A percentile compares a stretch with the other conserved stretches of the same genome.
phyloP scores from a whole-genome alignment of 2,113 vertebrate species.

The Phalacrocorax brasilianus region DNA sequence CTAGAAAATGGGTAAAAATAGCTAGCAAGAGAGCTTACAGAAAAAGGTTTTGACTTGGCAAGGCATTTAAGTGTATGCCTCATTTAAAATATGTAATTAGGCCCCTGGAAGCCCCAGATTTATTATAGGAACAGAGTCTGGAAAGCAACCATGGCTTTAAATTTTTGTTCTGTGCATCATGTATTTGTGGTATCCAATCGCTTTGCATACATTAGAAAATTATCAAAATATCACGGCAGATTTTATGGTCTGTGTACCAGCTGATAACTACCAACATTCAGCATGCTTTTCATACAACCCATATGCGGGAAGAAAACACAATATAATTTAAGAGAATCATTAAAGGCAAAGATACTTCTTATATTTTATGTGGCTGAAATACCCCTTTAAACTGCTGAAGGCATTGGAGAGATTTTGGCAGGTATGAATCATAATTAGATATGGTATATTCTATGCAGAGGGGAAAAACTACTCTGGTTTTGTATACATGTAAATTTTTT shows the following conservation, averaged over 20 bases:
- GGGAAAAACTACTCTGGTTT: background rate
- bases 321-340: background rate
- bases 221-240: background rate
- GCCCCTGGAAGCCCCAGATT: constrained; percentile 6
- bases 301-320: background rate
- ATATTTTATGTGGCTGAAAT: background rate
- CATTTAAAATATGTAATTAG: constrained; percentile 48
- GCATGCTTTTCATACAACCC: background rate
- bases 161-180: background rate
- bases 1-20: constrained; percentile 44
- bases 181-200: background rate
- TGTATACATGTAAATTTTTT: background rate
- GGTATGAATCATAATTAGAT: background rate
- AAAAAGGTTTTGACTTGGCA: constrained; percentile 47
- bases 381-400: background rate
- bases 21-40: background rate
- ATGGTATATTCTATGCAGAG: background rate
- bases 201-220: background rate
- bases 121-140: background rate
- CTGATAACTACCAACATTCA: background rate
- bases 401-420: background rate
- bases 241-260: background rate
- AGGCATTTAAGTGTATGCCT: constrained; percentile 15
- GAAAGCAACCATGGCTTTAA: background rate
- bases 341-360: background rate